phyloP scores from a whole-genome alignment of 2,888 invertebrate genomes.

The Kuschelorhynchus macadamiae region DNA sequence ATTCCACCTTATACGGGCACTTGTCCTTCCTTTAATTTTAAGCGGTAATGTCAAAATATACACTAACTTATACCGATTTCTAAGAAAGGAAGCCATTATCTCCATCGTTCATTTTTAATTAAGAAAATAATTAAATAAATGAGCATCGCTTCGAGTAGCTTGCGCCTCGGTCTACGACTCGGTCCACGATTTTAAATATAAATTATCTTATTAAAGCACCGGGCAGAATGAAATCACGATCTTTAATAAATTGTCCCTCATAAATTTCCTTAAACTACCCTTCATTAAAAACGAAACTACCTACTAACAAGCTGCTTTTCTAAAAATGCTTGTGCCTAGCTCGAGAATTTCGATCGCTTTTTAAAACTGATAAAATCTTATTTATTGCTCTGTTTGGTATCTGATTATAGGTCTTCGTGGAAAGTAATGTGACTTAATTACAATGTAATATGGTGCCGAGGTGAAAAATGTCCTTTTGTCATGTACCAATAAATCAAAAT shows the following conservation, averaged over 20 bases:
- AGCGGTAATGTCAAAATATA: not conserved
- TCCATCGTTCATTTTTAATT: conserved; percentile 40
- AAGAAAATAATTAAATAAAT: conserved; percentile 46
- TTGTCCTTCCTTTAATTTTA: not conserved
- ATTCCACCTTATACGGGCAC: no score
- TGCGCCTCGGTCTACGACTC: conserved; percentile 13
- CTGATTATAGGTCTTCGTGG: conserved; percentile 27
- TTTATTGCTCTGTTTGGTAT: conserved; percentile 30
- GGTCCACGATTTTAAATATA: conserved; percentile 48
- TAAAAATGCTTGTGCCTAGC: conserved; percentile 34
- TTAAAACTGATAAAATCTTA: conserved; percentile 42
- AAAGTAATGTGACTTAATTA: conserved; percentile 21
- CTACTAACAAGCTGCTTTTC: conserved; percentile 41
- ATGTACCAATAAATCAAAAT: no score
- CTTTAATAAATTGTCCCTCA: conserved; percentile 46
- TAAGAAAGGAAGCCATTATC: conserved; percentile 41
- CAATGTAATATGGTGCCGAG: not conserved
- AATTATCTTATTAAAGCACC: conserved; percentile 45
- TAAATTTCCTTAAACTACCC: conserved; percentile 47
- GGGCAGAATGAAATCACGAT: conserved; percentile 42
- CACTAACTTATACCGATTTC: conserved; percentile 1
- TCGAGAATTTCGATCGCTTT: conserved; percentile 43
- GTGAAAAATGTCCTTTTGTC: no score
- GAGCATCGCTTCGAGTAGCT: conserved; percentile 25
- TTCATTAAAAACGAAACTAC: conserved; percentile 43